These are phyloP conservation scores for Pelvicachromis taeniatus DNA, from an alignment of 2,113 vertebrate species.

Conservation along the genomic window DNA sequence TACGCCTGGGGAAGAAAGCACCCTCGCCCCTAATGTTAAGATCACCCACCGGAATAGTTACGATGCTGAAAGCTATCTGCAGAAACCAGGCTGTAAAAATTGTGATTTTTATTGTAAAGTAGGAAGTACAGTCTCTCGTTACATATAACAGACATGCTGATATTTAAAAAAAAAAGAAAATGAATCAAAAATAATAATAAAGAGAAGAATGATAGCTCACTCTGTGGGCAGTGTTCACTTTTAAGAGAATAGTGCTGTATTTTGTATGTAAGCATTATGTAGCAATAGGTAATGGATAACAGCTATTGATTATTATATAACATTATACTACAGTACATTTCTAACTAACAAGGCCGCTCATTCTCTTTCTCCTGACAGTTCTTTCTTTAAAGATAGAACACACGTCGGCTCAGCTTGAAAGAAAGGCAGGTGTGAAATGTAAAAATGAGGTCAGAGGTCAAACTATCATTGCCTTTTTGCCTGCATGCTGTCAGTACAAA, in stretches of 20 bases:
- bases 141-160: accelerated
- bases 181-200: neutral
- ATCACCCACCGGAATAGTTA: neutral
- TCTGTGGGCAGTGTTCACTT: neutral
- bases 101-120: neutral
- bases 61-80: accelerated
- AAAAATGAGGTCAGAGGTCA: neutral
- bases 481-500: accelerated
- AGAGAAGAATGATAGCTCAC: accelerated
- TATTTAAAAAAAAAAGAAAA: accelerated
- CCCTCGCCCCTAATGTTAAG: neutral
- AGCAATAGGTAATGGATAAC: neutral
- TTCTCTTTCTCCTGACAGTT: neutral
- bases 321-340: neutral
- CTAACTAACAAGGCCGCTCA: accelerated
- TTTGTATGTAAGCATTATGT: neutral
- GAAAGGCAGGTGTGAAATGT: neutral
- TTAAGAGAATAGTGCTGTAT: neutral
- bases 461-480: accelerated
- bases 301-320: neutral
- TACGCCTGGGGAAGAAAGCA: neutral
- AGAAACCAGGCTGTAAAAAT: neutral
- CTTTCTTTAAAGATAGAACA: neutral
- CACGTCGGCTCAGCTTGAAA: neutral
- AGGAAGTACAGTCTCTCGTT: neutral